Base-by-base conservation (phyloP, 2,113 vertebrate species). In the Arvicanthis niloticus region DNA sequence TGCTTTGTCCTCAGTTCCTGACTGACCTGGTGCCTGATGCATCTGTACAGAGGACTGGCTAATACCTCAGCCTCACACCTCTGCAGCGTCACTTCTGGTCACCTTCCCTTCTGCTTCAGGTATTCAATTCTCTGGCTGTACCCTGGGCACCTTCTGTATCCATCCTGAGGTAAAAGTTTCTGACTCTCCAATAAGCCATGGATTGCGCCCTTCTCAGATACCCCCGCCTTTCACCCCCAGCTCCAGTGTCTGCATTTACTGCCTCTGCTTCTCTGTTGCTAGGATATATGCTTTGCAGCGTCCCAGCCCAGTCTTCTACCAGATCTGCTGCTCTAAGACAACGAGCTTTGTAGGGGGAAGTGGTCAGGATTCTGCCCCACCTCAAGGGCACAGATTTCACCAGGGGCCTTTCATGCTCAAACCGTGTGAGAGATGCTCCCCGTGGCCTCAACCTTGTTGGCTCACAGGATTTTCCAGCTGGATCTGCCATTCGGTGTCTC, bases 381-480 rank as follows among this genome's bases (percentile, higher is more conserved):
- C 37, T 12, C 4, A 1, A 15, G 29, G 45, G 56, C 17, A 29
- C 31, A 21, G 31, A 60, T 24, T 34, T 76, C 51, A 73, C 21
- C 65, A 40, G 48, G 34, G 21, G 45, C 53, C 90, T 58, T 87
- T 37, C 82, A 51, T 7, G 16, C 3, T 51, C 40, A 8, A 24
- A 24, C 34, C 67, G 13, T 68, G 21, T 1, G 15, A 82, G 48
- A 51, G 11, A 58, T 8, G 17, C 65, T 10, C 34, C 48, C 93
- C 2, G 11, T 22, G 4, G 31, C 4, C 67, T 17, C 65, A 22
- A 22, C 51, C 37, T 0, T 0, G n/a, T 29, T 62, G 16, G 12
- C 45, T 42, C 75, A 26, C 1, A 0, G 77, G 48, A 48, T 15
- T 75, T 80, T 72, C 45, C 37, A 68, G 37, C 19, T 40, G 53